Conservation (phyloP, 2,888 invertebrate species). For the Lacanobia oleracea region DNA sequence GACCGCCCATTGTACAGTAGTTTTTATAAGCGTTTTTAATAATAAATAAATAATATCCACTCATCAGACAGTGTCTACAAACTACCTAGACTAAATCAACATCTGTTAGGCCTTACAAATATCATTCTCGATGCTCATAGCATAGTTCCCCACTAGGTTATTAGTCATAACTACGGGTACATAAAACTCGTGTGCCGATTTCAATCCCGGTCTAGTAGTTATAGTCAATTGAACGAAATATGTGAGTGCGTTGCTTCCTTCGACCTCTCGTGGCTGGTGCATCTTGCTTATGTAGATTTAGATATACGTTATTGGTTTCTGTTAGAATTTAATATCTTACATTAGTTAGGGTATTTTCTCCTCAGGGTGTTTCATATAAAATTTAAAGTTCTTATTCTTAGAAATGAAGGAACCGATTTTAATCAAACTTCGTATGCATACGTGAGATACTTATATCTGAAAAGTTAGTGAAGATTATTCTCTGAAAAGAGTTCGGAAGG, state of each 20-base stretch:
- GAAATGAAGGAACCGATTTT: too few species aligned
- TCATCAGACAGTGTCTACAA: neutral
- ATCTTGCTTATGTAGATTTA: constrained; percentile 1
- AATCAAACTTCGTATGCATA: too few species aligned
- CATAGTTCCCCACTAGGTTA: constrained; percentile 18
- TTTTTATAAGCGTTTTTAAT: too few species aligned
- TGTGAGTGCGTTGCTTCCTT: constrained; percentile 29
- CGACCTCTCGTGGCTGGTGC: constrained; percentile 13
- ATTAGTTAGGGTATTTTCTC: too few species aligned
- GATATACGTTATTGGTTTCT: neutral
- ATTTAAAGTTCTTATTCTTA: too few species aligned
- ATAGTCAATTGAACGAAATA: constrained; percentile 51
- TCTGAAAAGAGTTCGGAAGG: too few species aligned
- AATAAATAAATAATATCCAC: too few species aligned
- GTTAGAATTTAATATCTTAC: neutral
- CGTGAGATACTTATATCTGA: too few species aligned
- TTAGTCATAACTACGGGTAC: constrained; percentile 11
- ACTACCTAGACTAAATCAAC: neutral
- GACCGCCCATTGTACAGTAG: too few species aligned
- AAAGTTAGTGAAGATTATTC: too few species aligned
- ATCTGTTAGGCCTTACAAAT: neutral
- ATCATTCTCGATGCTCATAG: neutral
- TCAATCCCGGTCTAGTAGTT: constrained; percentile 29
- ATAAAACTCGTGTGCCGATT: constrained; percentile 35
- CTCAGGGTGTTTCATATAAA: too few species aligned